These are phyloP conservation scores for Emys orbicularis DNA, from an alignment of 2,797 vertebrate species.

Conservation along the genomic window DNA sequence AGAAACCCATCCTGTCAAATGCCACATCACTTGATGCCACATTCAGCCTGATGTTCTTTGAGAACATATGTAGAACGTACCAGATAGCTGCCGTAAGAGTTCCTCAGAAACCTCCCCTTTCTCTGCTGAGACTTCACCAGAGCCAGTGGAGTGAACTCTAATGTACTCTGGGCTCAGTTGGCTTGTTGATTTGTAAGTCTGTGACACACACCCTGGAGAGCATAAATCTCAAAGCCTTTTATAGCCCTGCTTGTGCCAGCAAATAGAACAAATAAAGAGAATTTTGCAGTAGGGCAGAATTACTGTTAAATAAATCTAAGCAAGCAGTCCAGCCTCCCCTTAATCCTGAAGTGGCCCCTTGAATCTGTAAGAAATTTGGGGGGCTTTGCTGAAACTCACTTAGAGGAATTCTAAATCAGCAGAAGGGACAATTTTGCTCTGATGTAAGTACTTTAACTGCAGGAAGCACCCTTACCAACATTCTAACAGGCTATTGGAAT, in stretches of 20 bases:
- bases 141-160: slow-evolving; percentile 28
- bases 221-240: background rate
- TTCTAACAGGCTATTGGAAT: background rate
- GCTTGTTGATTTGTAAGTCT: background rate
- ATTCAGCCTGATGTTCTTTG: background rate
- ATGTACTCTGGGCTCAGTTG: slow-evolving; percentile 52
- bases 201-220: background rate
- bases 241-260: slow-evolving; percentile 23
- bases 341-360: background rate
- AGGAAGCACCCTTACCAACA: background rate
- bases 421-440: background rate
- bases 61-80: rapidly evolving
- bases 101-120: background rate
- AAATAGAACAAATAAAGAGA: background rate
- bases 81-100: slow-evolving; percentile 4
- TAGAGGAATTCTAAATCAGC: background rate
- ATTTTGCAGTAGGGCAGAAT: background rate
- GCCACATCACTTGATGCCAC: background rate
- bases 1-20: slow-evolving; percentile 57
- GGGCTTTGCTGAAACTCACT: background rate
- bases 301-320: background rate
- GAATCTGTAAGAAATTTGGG: background rate
- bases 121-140: background rate
- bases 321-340: background rate
- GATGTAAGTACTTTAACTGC: background rate